These are phyloP conservation scores for Gymnothorax reevesii DNA, from an alignment of 2,797 vertebrate genomes.

Conservation along the genomic window DNA sequence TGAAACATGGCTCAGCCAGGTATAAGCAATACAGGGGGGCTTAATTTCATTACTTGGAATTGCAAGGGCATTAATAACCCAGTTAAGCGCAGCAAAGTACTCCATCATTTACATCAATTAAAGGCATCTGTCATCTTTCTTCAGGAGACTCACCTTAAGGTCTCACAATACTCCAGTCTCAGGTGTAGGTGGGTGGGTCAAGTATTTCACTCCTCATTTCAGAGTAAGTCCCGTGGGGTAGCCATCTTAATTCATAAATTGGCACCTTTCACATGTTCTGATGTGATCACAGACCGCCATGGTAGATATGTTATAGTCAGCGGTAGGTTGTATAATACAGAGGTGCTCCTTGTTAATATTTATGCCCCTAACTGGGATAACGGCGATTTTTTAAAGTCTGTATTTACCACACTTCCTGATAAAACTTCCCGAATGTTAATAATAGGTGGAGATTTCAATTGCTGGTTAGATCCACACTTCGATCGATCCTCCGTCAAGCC, in stretches of 20 bases:
- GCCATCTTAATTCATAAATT: conserved; percentile 25
- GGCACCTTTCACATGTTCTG: conserved; percentile 4
- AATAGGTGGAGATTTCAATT: not conserved
- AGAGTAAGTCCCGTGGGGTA: conserved; percentile 12
- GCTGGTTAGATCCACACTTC: not conserved
- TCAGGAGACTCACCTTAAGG: conserved; percentile 10
- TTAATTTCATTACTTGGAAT: too few species aligned
- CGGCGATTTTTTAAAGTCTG: not conserved
- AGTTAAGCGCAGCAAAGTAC: conserved; percentile 19
- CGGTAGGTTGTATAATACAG: not conserved
- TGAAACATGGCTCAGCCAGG: not conserved
- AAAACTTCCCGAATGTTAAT: too few species aligned
- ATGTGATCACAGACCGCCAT: not conserved
- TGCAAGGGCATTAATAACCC: conserved; percentile 17
- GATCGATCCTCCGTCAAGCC: not conserved
- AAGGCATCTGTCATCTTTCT: conserved; percentile 10
- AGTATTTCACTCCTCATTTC: conserved; percentile 24
- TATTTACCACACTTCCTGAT: not conserved
- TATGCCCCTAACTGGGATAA: not conserved
- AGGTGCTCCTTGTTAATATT: not conserved
- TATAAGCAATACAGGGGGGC: not conserved
- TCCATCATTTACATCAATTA: conserved; percentile 3
- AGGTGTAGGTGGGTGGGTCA: conserved; percentile 15
- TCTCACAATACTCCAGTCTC: not conserved
- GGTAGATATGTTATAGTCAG: not conserved